Conservation (phyloP, 2,888 invertebrate genomes). For the Pandemis heparana region DNA sequence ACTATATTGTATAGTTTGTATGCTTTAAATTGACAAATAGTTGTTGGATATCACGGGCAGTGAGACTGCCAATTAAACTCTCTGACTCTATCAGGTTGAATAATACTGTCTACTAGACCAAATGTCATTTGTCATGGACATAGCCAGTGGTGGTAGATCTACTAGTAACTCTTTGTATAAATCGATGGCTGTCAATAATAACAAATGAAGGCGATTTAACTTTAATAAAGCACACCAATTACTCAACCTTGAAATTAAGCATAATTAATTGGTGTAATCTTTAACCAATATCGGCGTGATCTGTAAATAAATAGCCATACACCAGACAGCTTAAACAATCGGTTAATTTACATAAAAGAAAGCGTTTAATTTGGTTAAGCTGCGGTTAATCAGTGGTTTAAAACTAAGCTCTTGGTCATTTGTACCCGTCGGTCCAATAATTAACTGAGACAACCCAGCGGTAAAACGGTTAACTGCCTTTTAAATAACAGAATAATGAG, state of each 20-base stretch:
- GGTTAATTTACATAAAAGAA: constrained; percentile 80
- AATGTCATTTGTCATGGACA: not conserved
- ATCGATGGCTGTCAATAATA: not conserved
- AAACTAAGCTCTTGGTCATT: constrained; percentile 75
- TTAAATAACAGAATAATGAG: constrained; percentile 74
- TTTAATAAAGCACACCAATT: constrained; percentile 32
- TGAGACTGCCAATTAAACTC: not conserved
- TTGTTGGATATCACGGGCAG: not conserved
- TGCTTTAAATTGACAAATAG: not conserved
- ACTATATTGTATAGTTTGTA: not conserved
- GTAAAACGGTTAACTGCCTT: constrained; percentile 72
- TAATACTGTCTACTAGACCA: not conserved
- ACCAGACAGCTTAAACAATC: constrained; percentile 69
- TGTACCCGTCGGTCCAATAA: constrained; percentile 78
- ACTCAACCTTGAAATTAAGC: constrained; percentile 18
- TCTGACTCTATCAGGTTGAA: not conserved
- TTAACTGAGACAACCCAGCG: constrained; percentile 70
- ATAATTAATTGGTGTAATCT: constrained; percentile 33
- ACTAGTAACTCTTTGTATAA: not conserved
- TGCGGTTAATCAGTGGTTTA: constrained; percentile 75
- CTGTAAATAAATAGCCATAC: constrained; percentile 62
- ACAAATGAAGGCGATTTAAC: constrained; percentile 34
- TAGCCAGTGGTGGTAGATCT: not conserved
- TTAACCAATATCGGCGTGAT: constrained; percentile 57
- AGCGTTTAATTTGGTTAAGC: constrained; percentile 79